phyloP scores from a whole-genome alignment of 2,888 invertebrate species.

The Linyphia triangularis region DNA sequence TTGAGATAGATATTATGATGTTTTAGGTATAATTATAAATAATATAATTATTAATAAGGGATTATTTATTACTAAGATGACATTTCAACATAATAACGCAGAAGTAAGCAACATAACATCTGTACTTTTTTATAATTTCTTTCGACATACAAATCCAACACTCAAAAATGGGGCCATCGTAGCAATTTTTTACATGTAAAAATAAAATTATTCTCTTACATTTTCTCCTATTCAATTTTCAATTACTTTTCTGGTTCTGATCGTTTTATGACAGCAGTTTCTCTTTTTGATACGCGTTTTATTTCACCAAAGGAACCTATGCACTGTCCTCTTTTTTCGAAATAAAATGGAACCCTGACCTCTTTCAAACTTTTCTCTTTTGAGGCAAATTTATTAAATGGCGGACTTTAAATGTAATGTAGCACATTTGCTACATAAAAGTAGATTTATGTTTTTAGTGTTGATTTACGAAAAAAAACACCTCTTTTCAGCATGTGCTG shows the following conservation, averaged over 20 bases:
- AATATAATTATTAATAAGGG: too few relatives aligned
- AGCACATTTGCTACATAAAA: too few relatives aligned
- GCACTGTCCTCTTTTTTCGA: slow-evolving; percentile 11
- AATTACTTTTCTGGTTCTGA: slow-evolving; percentile 23
- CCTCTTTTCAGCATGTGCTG: too few relatives aligned
- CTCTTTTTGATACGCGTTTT: slow-evolving; percentile 1
- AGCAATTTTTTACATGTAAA: not conserved
- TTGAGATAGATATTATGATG: too few relatives aligned
- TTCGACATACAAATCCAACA: too few relatives aligned
- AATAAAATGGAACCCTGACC: not conserved
- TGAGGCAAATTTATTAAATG: not conserved
- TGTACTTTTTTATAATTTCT: too few relatives aligned
- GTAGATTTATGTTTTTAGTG: too few relatives aligned
- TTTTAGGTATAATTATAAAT: too few relatives aligned
- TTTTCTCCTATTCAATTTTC: not conserved
- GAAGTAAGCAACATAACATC: too few relatives aligned
- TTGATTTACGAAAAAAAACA: too few relatives aligned
- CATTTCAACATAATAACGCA: too few relatives aligned
- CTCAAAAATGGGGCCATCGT: not conserved
- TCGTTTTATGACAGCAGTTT: slow-evolving; percentile 11
- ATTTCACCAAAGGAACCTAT: not conserved
- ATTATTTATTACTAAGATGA: too few relatives aligned
- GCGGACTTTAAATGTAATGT: not conserved
- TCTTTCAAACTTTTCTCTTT: not conserved
- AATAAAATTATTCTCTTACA: slow-evolving; percentile 13